Evolutionary conservation across 2,797 vertebrate species (phyloP).

Genomic region (Gila robusta): DNA sequence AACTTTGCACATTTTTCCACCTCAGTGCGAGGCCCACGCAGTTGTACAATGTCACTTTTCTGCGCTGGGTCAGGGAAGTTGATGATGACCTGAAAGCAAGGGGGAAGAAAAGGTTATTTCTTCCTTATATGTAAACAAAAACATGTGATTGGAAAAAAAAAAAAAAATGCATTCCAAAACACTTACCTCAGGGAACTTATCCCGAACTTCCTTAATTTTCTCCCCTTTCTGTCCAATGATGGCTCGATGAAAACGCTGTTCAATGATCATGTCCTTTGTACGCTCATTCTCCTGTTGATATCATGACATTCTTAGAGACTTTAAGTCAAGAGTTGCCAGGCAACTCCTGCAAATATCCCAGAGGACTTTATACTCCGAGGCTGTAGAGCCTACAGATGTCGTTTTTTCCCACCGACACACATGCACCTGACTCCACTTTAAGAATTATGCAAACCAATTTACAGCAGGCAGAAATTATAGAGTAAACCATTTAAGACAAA

Average conservation of each 20-base stretch:
- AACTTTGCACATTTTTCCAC: conserved; percentile 98
- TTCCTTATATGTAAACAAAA: neutral
- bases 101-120: neutral
- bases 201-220: conserved; percentile 95
- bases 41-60: conserved; percentile 96
- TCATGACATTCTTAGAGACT: conserved; percentile 30
- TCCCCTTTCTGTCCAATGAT: conserved; percentile 99
- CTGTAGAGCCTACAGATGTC: neutral
- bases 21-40: conserved; percentile 93
- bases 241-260: conserved; percentile 98
- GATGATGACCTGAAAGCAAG: conserved; percentile 89
- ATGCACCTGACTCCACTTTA: conserved; percentile 3
- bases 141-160: neutral
- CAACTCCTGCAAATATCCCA: conserved; percentile 34
- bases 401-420: neutral
- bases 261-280: conserved; percentile 98
- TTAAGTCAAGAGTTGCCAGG: conserved; percentile 38
- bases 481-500: neutral
- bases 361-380: conserved; percentile 22
- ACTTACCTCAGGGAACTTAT: conserved; percentile 97
- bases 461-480: neutral
- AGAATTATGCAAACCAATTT: neutral
- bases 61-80: conserved; percentile 97
- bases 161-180: too few relatives aligned
- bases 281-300: conserved; percentile 94